Evolutionary conservation across 2,113 vertebrate genomes (phyloP).

Genomic region (Eclectus roratus): DNA sequence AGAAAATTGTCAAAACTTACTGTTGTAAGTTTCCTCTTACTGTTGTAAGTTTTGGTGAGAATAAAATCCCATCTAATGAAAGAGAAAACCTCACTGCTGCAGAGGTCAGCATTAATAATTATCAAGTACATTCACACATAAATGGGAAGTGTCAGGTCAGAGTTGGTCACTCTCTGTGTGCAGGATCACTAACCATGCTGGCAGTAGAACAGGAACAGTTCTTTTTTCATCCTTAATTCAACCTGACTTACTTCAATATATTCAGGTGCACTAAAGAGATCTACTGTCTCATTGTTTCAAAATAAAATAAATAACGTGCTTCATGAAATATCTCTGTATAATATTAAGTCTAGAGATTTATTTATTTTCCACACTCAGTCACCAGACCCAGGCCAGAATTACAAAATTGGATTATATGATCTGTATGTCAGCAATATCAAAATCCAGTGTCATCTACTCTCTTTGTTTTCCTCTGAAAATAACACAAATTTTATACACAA

Average conservation of each 20-base stretch:
- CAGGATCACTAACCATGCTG: not conserved
- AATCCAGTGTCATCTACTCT: not conserved
- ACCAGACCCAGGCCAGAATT: not conserved
- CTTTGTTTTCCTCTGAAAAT: not conserved
- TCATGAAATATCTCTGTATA: not conserved
- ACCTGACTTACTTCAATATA: not conserved
- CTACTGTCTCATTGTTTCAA: not conserved
- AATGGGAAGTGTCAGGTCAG: not conserved
- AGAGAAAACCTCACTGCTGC: not conserved
- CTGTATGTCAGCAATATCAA: not conserved
- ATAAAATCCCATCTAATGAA: not conserved
- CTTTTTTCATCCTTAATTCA: not conserved
- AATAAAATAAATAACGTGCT: not conserved
- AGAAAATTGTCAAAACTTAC: not conserved
- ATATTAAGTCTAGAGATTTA: not conserved
- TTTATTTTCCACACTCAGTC: not conserved
- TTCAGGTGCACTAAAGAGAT: not conserved
- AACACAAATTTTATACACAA: not conserved
- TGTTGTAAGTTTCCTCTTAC: not conserved
- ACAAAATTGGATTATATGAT: not conserved
- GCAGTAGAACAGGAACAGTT: not conserved
- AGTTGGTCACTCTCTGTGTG: not conserved
- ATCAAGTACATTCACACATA: not conserved
- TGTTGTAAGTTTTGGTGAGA: not conserved
- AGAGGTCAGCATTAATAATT: not conserved